Evolutionary conservation across 2,113 vertebrate genomes (phyloP), one percentile per base, ranked within the genome.

Genomic region (Bucco capensis): DNA sequence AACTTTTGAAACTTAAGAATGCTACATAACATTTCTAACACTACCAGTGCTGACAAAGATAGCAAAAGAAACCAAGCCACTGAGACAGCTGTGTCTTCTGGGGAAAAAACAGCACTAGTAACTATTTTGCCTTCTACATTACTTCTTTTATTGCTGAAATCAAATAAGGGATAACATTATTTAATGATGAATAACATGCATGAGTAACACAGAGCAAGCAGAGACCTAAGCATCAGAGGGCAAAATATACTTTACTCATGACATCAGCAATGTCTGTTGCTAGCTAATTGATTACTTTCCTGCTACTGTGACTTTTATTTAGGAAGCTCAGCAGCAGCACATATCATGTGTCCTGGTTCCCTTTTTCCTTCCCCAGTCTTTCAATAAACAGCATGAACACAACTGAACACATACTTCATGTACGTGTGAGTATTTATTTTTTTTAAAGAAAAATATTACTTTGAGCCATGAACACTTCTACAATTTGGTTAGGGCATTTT

Each of bases 231-330:
- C 1, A 1, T 94, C 88, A 95, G 90, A 86, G 57, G 57, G 69
- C 66, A 93, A 92, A 95, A 95, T 77, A 78, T 6, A 71, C 74
- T 75, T 88, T 91, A 78, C 1, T 4, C 61, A 76, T 83, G 76
- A 88, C 90, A 88, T 83, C 90, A 95, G 92, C 94, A 81, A 46
- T 22, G 57, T 69, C 76, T 78, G 51, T 10, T 71, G 54, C 73
- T 42, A 62, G 69, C 67, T 47, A 19, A 18, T 2, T 47, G 69
- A 74, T 83, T 67, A 47, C 70, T 72, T 78, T 64, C 60, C 69
- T 84, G 56, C 44, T 86, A 23, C 58, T 35, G 49, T 62, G 76
- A 88, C 57, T 76, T 83, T 83, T 35, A 83, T 69, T 91, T 58
- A 65, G 87, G 62, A 74, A 91, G 79, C 61, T 62, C 38, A 53